Evolutionary conservation across 2,888 invertebrate genomes (phyloP).

Genomic region (Caenorhabditis sp.): DNA sequence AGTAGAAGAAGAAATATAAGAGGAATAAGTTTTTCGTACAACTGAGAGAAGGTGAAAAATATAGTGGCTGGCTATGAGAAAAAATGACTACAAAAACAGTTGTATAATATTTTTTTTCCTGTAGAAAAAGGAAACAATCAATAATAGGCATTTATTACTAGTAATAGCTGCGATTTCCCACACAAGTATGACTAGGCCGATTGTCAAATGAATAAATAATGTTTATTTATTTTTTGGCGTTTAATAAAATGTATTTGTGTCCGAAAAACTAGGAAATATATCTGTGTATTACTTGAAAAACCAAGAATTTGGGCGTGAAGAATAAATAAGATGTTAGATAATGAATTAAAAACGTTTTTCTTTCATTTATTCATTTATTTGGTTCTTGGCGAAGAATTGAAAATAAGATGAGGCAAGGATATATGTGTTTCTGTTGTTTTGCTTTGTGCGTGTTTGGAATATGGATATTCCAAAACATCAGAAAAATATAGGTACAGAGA

Average conservation of each 20-base stretch:
- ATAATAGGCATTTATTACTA: neutral
- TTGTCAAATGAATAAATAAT: no score
- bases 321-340: neutral
- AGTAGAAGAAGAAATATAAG: no score
- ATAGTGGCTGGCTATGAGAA: no score
- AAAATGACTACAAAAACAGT: no score
- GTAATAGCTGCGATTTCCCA: neutral
- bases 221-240: no score
- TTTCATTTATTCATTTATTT: no score
- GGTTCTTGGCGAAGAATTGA: neutral
- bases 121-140: neutral
- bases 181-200: neutral
- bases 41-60: no score
- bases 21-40: no score
- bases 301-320: neutral
- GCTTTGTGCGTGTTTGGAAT: neutral
- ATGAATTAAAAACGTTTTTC: neutral
- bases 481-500: no score
- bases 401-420: neutral
- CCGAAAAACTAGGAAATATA: neutral
- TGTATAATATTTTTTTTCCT: neutral
- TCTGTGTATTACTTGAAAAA: neutral
- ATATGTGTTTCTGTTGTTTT: neutral
- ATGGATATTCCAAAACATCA: neutral
- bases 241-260: no score